Evolutionary conservation across 2,113 vertebrate species (phyloP).

Genomic region (Pomatorhinus ruficollis): DNA sequence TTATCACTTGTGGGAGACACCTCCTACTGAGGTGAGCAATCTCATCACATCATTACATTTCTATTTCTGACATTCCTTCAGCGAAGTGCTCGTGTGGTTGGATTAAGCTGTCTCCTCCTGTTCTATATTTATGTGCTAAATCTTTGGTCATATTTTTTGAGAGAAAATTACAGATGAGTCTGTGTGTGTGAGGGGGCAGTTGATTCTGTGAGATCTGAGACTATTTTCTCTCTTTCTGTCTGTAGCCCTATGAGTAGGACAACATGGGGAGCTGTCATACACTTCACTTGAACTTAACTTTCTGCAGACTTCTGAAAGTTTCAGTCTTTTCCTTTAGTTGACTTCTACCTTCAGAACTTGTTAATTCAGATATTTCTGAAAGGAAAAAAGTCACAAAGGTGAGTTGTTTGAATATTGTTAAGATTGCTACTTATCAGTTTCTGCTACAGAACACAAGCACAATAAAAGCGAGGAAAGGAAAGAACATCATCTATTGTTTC

Average conservation of each 20-base stretch:
- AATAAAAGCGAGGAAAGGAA: not conserved
- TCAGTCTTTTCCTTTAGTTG: not conserved
- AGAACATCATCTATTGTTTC: not conserved
- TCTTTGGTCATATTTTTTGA: not conserved
- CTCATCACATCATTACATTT: not conserved
- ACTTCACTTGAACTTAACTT: not conserved
- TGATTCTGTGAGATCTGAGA: not conserved
- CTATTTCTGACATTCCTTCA: conserved; percentile 3
- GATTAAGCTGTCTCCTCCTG: not conserved
- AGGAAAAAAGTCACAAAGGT: not conserved
- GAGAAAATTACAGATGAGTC: not conserved
- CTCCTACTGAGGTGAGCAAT: conserved; percentile 20
- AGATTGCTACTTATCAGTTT: not conserved
- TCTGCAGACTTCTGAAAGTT: not conserved
- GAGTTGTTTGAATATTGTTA: not conserved
- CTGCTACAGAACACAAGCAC: not conserved
- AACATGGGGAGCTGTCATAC: not conserved
- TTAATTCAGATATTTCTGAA: not conserved
- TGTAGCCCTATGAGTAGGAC: not conserved
- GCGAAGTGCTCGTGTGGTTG: not conserved
- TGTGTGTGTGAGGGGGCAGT: not conserved
- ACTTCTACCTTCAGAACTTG: not conserved
- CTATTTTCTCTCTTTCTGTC: not conserved
- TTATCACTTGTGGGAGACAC: conserved; percentile 14
- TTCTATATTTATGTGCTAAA: conserved; percentile 19